A percentile compares a stretch with the other conserved stretches of the same genome.
phyloP scores from a whole-genome alignment of 2,113 vertebrate genomes.

The Fulmarus glacialis region DNA sequence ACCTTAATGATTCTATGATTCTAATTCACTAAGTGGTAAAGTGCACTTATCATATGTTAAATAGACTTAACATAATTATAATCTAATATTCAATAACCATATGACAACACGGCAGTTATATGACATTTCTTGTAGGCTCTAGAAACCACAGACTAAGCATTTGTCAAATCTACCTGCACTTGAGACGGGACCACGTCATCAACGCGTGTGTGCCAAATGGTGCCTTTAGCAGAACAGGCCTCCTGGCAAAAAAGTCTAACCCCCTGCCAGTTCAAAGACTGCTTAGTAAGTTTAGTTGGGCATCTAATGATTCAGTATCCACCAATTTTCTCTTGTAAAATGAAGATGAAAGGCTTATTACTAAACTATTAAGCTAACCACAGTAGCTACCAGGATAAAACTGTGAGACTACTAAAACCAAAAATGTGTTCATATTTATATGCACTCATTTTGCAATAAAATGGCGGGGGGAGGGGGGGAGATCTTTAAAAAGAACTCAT shows the following conservation, averaged over 20 bases:
- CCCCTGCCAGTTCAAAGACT: background rate
- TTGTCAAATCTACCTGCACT: background rate
- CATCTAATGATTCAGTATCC: background rate
- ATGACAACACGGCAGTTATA: background rate
- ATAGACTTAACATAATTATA: background rate
- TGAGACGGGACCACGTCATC: background rate
- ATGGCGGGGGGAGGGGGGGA: rapidly evolving
- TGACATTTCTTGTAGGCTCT: background rate
- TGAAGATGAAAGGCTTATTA: background rate
- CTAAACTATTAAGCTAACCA: background rate
- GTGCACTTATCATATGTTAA: background rate
- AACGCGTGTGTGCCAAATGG: background rate
- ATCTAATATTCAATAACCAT: background rate
- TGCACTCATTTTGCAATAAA: background rate
- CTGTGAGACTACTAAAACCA: background rate
- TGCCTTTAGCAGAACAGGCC: background rate
- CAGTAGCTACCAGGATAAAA: background rate
- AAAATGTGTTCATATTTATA: background rate
- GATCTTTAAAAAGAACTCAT: rapidly evolving
- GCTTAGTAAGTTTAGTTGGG: background rate
- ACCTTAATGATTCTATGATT: no score
- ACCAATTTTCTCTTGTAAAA: background rate
- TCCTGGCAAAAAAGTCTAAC: background rate
- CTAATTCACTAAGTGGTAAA: background rate
- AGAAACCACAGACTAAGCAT: background rate